Conservation (phyloP, 2,113 vertebrate species). For the Paracanthobrama guichenoti region DNA sequence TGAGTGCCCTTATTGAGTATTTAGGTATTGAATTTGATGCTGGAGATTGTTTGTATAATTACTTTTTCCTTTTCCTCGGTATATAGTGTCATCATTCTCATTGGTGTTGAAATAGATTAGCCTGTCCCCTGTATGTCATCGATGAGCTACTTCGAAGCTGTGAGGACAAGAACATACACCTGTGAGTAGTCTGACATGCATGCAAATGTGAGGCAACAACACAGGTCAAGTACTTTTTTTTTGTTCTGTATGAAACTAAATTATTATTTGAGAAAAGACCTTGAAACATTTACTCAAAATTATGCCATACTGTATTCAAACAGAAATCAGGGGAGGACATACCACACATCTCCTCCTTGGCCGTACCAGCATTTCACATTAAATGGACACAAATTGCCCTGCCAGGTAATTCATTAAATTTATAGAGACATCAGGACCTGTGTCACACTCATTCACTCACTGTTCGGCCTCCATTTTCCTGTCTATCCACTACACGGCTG, state of each 20-base stretch:
- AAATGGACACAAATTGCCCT: conserved; percentile 1
- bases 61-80: not conserved
- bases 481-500: not conserved
- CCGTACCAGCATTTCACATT: not conserved
- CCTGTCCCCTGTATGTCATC: conserved; percentile 17
- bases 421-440: not conserved
- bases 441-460: not conserved
- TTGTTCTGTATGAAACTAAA: not conserved
- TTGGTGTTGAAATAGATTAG: not conserved
- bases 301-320: not conserved
- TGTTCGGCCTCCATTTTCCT: not conserved
- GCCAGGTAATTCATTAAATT: not conserved
- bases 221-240: too few species aligned
- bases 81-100: not conserved
- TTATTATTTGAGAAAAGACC: not conserved
- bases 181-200: not conserved
- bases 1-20: not conserved
- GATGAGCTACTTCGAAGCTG: conserved; percentile 15
- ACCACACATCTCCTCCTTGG: not conserved
- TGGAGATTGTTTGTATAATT: not conserved
- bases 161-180: conserved; percentile 7
- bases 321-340: conserved; percentile 2
- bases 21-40: not conserved
- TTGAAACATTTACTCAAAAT: not conserved
- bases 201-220: too few species aligned